Conservation (phyloP, 2,113 vertebrate genomes). For the Oreochromis tanganicae region DNA sequence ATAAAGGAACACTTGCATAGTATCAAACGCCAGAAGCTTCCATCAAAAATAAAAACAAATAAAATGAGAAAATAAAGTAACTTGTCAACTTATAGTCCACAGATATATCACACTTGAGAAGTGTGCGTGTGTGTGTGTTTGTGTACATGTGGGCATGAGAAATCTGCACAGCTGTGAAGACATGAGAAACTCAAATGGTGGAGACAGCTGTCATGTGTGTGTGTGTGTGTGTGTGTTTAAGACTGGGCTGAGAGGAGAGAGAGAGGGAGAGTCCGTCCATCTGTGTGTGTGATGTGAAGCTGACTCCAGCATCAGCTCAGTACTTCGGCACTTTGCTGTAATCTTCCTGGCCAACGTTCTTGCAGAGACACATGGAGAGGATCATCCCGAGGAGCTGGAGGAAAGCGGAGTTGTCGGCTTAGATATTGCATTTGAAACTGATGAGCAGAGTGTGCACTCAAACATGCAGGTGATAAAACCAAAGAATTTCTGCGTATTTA, state of each 20-base stretch:
- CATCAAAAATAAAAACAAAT: neutral
- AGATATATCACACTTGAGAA: conserved; percentile 4
- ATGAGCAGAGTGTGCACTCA: neutral
- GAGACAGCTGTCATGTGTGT: conserved; percentile 16
- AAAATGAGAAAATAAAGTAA: conserved; percentile 15
- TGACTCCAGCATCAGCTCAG: conserved; percentile 65
- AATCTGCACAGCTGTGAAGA: conserved; percentile 34
- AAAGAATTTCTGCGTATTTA: neutral
- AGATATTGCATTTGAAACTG: neutral
- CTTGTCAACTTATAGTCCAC: neutral
- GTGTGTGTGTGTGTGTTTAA: neutral
- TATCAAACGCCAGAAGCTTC: neutral
- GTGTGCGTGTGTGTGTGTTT: neutral
- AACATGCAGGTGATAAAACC: neutral
- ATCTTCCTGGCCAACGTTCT: conserved; percentile 86
- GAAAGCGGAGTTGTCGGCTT: neutral
- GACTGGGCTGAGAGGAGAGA: neutral
- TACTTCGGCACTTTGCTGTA: conserved; percentile 96
- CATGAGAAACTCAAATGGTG: neutral
- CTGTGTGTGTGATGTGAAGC: conserved; percentile 16
- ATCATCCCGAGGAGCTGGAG: conserved; percentile 88
- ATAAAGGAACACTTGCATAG: neutral
- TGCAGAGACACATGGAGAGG: conserved; percentile 90
- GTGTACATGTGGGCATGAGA: conserved; percentile 1
- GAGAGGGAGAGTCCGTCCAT: neutral